phyloP scores from a whole-genome alignment of 2,888 invertebrate species.

The Chalcosyrphus nemorum region DNA sequence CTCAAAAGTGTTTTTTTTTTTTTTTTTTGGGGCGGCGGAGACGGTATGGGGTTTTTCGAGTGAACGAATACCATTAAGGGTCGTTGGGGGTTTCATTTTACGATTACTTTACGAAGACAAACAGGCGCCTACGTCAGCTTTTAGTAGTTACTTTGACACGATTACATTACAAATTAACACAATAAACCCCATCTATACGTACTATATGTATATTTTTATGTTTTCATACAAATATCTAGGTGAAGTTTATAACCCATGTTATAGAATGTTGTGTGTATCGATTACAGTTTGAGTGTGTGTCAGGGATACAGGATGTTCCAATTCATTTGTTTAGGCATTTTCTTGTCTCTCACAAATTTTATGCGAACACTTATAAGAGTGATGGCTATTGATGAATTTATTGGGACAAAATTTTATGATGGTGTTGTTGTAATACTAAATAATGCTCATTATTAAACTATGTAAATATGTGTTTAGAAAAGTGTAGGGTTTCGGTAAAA shows the following conservation, averaged over 20 bases:
- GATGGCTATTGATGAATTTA: constrained; percentile 11
- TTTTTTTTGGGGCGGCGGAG: no score
- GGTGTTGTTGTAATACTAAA: not conserved
- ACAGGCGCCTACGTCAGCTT: constrained; percentile 38
- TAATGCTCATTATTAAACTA: not conserved
- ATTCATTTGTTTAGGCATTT: constrained; percentile 20
- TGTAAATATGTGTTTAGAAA: no score
- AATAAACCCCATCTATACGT: constrained; percentile 24
- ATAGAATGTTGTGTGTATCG: constrained; percentile 8
- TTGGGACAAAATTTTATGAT: not conserved
- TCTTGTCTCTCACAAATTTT: not conserved
- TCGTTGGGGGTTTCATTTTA: constrained; percentile 61
- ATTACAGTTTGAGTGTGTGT: not conserved
- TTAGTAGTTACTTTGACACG: constrained; percentile 25
- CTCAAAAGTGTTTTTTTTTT: not conserved
- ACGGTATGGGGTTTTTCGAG: not conserved
- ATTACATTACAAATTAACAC: constrained; percentile 55
- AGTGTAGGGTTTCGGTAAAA: no score
- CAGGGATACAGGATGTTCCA: constrained; percentile 2
- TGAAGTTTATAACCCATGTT: not conserved
- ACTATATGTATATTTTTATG: not conserved
- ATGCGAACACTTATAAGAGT: not conserved
- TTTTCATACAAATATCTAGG: not conserved
- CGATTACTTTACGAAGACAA: constrained; percentile 54
- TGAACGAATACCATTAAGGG: constrained; percentile 44